Conservation (phyloP, 2,888 invertebrate species). For the Amphipoea lucens region DNA sequence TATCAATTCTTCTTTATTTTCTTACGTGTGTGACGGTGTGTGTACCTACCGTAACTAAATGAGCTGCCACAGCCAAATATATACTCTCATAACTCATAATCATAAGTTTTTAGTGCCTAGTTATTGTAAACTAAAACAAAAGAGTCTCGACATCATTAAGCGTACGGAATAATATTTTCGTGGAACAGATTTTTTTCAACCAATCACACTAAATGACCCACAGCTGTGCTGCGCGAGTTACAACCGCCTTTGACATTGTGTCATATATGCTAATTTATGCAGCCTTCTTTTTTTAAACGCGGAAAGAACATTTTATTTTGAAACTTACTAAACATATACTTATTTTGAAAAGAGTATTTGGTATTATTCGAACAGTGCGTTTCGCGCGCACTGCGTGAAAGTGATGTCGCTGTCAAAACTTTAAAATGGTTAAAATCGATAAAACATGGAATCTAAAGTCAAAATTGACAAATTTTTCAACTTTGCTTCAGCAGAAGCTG, state of each 20-base stretch:
- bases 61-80: background rate
- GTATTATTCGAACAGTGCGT: background rate
- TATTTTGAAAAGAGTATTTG: background rate
- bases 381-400: background rate
- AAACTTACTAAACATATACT: background rate
- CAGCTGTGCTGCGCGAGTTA: slow-evolving; percentile 31
- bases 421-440: background rate
- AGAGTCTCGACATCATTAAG: background rate
- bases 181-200: slow-evolving; percentile 21
- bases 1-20: background rate
- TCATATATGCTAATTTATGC: slow-evolving; percentile 50
- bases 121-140: slow-evolving; percentile 26
- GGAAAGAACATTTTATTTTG: slow-evolving; percentile 6
- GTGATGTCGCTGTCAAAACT: background rate
- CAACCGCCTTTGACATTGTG: slow-evolving; percentile 39
- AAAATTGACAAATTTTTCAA: background rate
- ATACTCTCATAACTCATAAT: slow-evolving; percentile 1
- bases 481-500: background rate
- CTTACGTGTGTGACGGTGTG: no score
- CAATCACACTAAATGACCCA: slow-evolving; percentile 34
- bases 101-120: background rate
- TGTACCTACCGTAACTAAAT: background rate
- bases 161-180: slow-evolving; percentile 12
- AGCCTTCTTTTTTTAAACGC: slow-evolving; percentile 33
- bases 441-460: background rate